Percentiles rank a stretch among this genome's conserved stretches.
These are phyloP conservation scores for Tokudaia muenninki DNA, from an alignment of 2,797 vertebrate species.

Conservation along the genomic window DNA sequence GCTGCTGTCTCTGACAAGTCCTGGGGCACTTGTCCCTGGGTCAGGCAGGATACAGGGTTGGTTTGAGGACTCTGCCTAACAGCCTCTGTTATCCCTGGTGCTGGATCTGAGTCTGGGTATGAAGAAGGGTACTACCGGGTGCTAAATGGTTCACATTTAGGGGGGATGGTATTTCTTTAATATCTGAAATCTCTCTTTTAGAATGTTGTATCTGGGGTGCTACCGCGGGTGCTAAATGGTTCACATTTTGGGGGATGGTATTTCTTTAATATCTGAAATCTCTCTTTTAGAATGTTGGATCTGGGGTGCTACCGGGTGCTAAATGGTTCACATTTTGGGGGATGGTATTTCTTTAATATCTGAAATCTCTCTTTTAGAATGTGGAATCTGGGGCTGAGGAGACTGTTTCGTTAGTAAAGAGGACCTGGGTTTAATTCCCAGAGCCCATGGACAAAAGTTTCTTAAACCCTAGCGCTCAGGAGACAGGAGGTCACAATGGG, in stretches of 20 bases:
- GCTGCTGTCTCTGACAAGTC: background rate
- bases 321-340: background rate
- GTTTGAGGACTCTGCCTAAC: background rate
- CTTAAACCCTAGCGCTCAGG: background rate
- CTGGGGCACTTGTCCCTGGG: background rate
- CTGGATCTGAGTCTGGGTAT: background rate
- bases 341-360: background rate
- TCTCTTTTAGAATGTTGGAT: background rate
- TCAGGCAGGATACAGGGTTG: background rate
- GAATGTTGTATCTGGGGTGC: background rate
- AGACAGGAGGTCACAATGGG: background rate
- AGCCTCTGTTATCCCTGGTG: background rate
- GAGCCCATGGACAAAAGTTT: background rate
- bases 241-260: background rate
- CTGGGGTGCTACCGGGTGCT: too few species aligned
- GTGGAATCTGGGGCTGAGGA: background rate
- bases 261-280: background rate
- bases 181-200: background rate
- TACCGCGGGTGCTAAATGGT: too few species aligned
- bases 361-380: background rate
- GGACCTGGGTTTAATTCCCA: background rate
- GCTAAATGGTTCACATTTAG: background rate
- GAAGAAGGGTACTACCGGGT: background rate
- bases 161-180: background rate
- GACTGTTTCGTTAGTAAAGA: background rate